Evolutionary conservation across 2,888 invertebrate genomes (phyloP).

Genomic region (Mimachlamys varia): DNA sequence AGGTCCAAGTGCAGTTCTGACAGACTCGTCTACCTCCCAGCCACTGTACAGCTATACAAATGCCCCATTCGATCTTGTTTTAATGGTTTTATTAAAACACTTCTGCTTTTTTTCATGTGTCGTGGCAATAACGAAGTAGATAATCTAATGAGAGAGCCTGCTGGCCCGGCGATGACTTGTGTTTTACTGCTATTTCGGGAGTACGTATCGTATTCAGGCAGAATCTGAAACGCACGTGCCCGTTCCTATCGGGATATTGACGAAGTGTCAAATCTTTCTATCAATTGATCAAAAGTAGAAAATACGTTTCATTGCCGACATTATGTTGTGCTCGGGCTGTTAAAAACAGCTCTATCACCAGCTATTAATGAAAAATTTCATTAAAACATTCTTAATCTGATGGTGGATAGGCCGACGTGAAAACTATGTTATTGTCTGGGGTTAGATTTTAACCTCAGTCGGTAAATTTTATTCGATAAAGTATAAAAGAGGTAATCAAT

Average conservation of each 20-base stretch:
- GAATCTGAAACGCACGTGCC: conserved; percentile 12
- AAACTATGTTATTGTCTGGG: background rate
- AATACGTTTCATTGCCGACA: conserved; percentile 23
- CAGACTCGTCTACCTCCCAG: background rate
- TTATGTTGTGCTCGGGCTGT: background rate
- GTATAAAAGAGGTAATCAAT: conserved; percentile 34
- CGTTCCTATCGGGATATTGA: background rate
- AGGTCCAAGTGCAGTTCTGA: conserved; percentile 2
- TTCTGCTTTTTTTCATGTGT: conserved; percentile 36
- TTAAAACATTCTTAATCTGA: conserved; percentile 20
- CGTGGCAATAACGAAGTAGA: background rate
- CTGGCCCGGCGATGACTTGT: background rate
- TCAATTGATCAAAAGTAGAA: conserved; percentile 28
- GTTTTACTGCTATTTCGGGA: conserved; percentile 6
- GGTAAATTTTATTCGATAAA: conserved; percentile 16
- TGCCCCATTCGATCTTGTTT: conserved; percentile 2
- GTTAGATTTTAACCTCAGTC: conserved; percentile 27
- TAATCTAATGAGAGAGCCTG: conserved; percentile 10
- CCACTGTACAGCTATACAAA: background rate
- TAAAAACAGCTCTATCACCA: conserved; percentile 15
- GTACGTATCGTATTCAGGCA: conserved; percentile 2
- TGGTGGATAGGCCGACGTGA: background rate
- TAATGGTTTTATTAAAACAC: conserved; percentile 36
- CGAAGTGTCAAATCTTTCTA: conserved; percentile 27
- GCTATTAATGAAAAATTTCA: conserved; percentile 34